These are phyloP conservation scores for Dreissena polymorpha DNA, from an alignment of 1,140 invertebrate genomes.

Conservation along the genomic window DNA sequence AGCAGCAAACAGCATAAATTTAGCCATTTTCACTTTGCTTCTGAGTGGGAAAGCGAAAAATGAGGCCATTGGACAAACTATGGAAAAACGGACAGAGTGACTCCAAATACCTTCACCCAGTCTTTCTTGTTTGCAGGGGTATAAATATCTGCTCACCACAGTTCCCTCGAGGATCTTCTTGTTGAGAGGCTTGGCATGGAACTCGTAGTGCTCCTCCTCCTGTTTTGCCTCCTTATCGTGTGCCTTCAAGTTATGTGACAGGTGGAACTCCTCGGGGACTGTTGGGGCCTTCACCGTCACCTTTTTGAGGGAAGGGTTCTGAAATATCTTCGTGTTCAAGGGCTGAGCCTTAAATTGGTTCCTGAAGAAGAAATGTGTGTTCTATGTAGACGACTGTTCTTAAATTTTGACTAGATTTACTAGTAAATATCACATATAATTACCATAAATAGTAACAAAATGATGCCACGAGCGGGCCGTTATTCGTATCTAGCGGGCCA, in stretches of 20 bases:
- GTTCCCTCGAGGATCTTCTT: conserved; percentile 73
- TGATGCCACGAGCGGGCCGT: too few species aligned
- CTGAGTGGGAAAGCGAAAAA: too few species aligned
- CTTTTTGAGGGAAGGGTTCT: conserved; percentile 65
- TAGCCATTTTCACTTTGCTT: too few species aligned
- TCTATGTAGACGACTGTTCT: neutral
- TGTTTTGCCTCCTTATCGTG: conserved; percentile 26
- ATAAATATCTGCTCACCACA: conserved; percentile 66
- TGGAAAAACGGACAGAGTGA: too few species aligned
- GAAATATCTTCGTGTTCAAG: conserved; percentile 74
- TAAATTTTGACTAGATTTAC: neutral
- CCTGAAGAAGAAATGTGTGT: conserved; percentile 58
- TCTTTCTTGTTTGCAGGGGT: too few species aligned
- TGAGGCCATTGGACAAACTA: too few species aligned
- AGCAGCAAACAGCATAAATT: too few species aligned
- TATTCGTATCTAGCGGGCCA: too few species aligned
- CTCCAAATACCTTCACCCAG: too few species aligned
- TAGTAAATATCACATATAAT: too few species aligned
- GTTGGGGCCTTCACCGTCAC: conserved; percentile 69
- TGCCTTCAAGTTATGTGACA: conserved; percentile 58
- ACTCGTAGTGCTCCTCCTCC: conserved; percentile 69
- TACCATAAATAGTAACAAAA: too few species aligned
- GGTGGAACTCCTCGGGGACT: conserved; percentile 67
- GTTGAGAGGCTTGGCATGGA: conserved; percentile 75
- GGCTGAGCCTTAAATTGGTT: conserved; percentile 77